Evolutionary conservation across 2,113 vertebrate species (phyloP).

Genomic region (Pandion haliaetus): DNA sequence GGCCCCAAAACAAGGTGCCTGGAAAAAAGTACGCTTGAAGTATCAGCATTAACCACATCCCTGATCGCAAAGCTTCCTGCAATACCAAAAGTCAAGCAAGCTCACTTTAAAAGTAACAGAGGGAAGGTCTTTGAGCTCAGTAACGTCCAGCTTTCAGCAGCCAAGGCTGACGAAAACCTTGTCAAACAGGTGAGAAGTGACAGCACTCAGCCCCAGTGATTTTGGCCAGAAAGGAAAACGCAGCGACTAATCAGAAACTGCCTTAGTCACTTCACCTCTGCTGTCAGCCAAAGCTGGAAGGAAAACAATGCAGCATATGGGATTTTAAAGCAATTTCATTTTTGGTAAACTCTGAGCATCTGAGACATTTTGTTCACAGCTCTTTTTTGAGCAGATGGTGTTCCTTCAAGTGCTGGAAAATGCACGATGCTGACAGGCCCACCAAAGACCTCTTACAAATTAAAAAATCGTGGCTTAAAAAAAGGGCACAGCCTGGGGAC

Average conservation of each 20-base stretch:
- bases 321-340: slow-evolving; percentile 1
- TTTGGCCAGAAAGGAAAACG: not conserved
- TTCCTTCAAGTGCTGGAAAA: not conserved
- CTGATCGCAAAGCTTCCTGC: not conserved
- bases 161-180: not conserved
- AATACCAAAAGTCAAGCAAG: not conserved
- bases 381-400: slow-evolving; percentile 25
- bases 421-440: not conserved
- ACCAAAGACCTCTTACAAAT: not conserved
- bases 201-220: fast-evolving
- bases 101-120: not conserved
- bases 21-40: not conserved
- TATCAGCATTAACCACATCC: not conserved
- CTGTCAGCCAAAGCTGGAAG: not conserved
- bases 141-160: not conserved
- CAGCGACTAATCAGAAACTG: not conserved
- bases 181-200: not conserved
- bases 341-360: not conserved
- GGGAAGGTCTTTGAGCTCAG: not conserved
- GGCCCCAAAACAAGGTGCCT: not conserved
- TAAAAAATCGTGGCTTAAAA: not conserved
- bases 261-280: not conserved
- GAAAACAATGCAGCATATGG: slow-evolving; percentile 27
- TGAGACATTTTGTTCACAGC: slow-evolving; percentile 46
- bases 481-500: not conserved